Percentiles rank a stretch among this genome's conserved stretches.
These are phyloP conservation scores for Tipula lateralis DNA, from an alignment of 2,888 invertebrate genomes.

Conservation along the genomic window DNA sequence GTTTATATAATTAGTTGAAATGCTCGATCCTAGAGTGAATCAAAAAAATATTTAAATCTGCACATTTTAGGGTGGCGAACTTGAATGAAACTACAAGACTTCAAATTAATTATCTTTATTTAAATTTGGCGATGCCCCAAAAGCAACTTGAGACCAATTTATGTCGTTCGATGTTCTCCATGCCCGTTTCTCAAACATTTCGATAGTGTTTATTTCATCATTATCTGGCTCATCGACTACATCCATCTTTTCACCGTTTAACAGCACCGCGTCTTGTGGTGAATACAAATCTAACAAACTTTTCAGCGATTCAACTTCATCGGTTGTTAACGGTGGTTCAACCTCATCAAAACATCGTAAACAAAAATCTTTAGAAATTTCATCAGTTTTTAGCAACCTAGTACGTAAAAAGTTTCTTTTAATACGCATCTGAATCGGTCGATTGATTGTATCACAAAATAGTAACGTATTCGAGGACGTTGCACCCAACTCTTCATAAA, in stretches of 20 bases:
- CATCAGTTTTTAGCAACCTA: not conserved
- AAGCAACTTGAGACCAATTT: not conserved
- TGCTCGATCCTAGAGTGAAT: not conserved
- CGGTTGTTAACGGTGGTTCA: slow-evolving; percentile 39
- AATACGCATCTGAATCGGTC: slow-evolving; percentile 35
- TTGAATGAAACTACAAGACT: not conserved
- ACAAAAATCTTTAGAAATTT: not conserved
- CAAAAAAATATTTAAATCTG: not conserved
- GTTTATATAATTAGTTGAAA: not conserved
- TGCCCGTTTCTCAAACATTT: not conserved
- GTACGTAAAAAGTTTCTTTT: not conserved
- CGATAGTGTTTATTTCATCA: not conserved
- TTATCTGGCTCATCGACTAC: not conserved
- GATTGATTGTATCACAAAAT: slow-evolving; percentile 42
- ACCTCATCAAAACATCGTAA: slow-evolving; percentile 40
- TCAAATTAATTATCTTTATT: not conserved
- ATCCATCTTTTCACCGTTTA: not conserved
- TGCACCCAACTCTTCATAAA: slow-evolving; percentile 40
- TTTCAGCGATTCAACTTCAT: slow-evolving; percentile 36
- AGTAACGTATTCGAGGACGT: slow-evolving; percentile 41
- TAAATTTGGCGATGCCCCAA: not conserved
- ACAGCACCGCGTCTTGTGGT: not conserved
- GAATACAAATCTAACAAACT: not conserved
- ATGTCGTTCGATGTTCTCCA: not conserved
- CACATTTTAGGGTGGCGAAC: not conserved